These are phyloP conservation scores for Paradisaea rubra DNA, from an alignment of 2,113 vertebrate species.

Conservation along the genomic window DNA sequence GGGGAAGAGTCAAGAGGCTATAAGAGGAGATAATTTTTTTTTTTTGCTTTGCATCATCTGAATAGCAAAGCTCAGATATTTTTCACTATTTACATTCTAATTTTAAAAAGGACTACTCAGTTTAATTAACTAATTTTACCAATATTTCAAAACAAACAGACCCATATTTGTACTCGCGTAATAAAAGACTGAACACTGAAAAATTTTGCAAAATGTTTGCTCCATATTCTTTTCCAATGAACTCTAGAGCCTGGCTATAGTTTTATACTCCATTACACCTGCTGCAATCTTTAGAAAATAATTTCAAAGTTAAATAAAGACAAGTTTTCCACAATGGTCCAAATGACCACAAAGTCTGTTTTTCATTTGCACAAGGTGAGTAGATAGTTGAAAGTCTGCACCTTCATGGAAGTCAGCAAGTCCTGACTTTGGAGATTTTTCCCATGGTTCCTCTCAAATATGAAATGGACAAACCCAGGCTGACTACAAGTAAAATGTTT, in stretches of 20 bases:
- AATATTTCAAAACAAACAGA: slow-evolving; percentile 8
- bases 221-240: not conserved
- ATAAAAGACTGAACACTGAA: not conserved
- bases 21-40: not conserved
- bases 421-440: not conserved
- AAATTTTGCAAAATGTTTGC: not conserved
- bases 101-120: not conserved
- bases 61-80: not conserved
- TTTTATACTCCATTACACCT: not conserved
- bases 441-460: not conserved
- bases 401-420: not conserved
- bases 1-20: not conserved
- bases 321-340: not conserved
- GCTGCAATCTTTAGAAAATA: not conserved
- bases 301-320: not conserved
- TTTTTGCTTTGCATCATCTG: not conserved
- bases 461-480: not conserved
- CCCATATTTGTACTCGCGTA: not conserved
- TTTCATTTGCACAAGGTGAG: not conserved
- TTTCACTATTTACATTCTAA: not conserved
- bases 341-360: not conserved
- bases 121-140: not conserved
- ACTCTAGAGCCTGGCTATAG: not conserved
- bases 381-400: not conserved
- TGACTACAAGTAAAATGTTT: not conserved